Base-by-base conservation (phyloP, 2,797 vertebrate genomes). In the Pseudotriccus pelzelni region DNA sequence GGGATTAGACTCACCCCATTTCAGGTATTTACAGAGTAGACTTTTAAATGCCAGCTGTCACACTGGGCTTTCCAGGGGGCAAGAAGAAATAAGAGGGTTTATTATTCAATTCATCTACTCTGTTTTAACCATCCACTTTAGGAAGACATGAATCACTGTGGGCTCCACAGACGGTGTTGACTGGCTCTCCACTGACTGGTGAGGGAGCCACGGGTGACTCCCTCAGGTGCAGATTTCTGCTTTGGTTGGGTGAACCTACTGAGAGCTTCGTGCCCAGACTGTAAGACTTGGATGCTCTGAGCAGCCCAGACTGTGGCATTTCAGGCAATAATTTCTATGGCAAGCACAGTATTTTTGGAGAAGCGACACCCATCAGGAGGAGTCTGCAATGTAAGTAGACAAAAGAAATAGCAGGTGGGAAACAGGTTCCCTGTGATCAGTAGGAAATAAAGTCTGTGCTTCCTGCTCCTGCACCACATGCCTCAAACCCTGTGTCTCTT, bases 31-130 rank as follows among this genome's bases (percentile, higher is more conserved):
- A 19, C 69, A 30, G 37, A 55, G 30, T 8, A 64, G 64, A 32
- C 5, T 64, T 53, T 28, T 44, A 27, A 55, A 59, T 22, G 13
- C 0, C 2, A 69, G 34, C 59, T 73, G 56, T 19, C 64, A n/a
- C 5, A 0, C 56, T 58, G 69, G 62, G 30, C 76, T 92, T 85
- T 13, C 86, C 69, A 74, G 77, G 25, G 74, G 88, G 76, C 25
- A 24, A 66, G 69, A 69, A 94, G 66, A 84, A 84, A 47, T 91
- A 59, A 72, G 55, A 55, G 62, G 2, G 46, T 90, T 90, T 81
- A 63, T 94, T 63, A 86, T 76, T 77, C 85, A 89, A n/a, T 90
- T 95, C 58, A n/a, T 93, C 87, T 79, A 70, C 47, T 90, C 41
- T 77, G 76, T 36, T 93, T 89, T 79, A 87, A 73, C 80, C 56